These are phyloP conservation scores for Drosophila mulleri DNA, from an alignment of 2,888 invertebrate genomes.

Conservation along the genomic window DNA sequence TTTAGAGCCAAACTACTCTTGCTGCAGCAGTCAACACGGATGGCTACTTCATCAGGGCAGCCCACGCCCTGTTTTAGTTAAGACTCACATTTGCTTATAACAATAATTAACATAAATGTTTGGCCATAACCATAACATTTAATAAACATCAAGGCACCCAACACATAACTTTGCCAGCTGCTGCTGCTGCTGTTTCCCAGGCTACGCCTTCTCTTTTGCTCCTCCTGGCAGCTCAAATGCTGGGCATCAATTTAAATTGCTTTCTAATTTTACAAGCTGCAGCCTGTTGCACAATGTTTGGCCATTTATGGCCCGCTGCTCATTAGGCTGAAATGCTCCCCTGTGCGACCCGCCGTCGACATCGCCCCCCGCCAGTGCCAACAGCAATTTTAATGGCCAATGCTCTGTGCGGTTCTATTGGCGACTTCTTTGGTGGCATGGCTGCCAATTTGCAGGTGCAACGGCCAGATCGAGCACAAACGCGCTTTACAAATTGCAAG, in stretches of 20 bases:
- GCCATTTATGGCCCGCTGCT: slow-evolving; percentile 74
- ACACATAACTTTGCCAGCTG: not conserved
- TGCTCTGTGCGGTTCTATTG: slow-evolving; percentile 41
- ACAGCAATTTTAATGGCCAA: slow-evolving; percentile 57
- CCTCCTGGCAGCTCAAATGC: slow-evolving; percentile 1
- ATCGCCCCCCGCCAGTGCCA: slow-evolving; percentile 5
- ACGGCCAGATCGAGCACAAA: slow-evolving; percentile 36
- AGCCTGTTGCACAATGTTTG: slow-evolving; percentile 67
- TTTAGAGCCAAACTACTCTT: slow-evolving; percentile 29
- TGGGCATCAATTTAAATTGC: slow-evolving; percentile 71
- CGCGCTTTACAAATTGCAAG: slow-evolving; percentile 58
- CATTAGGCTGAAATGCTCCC: slow-evolving; percentile 61
- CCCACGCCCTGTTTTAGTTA: slow-evolving; percentile 40
- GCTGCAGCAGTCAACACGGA: not conserved
- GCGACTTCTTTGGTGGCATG: slow-evolving; percentile 58
- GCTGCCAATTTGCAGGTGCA: slow-evolving; percentile 62
- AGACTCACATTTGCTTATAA: slow-evolving; percentile 50
- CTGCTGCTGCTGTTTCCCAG: not conserved
- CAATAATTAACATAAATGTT: slow-evolving; percentile 74
- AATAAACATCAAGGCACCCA: slow-evolving; percentile 51
- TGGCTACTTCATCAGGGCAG: slow-evolving; percentile 19
- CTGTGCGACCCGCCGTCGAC: slow-evolving; percentile 3
- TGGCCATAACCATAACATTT: slow-evolving; percentile 61
- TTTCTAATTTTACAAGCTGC: slow-evolving; percentile 70
- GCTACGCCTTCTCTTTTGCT: slow-evolving; percentile 1